Conservation (phyloP, 2,888 invertebrate genomes). For the Hipparchia sbordonii region DNA sequence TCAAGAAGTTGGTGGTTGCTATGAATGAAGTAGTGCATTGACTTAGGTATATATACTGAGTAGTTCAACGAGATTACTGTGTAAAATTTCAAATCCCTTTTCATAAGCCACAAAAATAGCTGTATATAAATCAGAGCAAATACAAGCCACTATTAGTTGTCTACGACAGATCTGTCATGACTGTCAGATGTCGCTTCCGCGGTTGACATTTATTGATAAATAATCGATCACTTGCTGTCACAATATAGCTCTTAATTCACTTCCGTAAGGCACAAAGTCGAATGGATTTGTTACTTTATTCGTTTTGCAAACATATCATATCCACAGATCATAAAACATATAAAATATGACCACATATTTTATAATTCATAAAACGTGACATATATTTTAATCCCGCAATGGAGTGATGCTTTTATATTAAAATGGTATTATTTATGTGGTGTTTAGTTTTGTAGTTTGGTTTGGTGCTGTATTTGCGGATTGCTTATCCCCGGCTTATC, state of each 20-base stretch:
- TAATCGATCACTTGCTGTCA: constrained; percentile 7
- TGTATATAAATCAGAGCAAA: constrained; percentile 12
- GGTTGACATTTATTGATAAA: constrained; percentile 28
- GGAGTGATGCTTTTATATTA: neutral
- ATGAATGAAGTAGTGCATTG: too few relatives aligned
- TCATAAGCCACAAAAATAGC: neutral
- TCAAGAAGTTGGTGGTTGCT: too few relatives aligned
- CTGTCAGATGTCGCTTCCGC: constrained; percentile 25
- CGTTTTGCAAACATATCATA: neutral
- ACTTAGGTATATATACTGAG: too few relatives aligned
- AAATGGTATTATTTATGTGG: constrained; percentile 7
- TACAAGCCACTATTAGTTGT: constrained; percentile 20
- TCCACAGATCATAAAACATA: constrained; percentile 16
- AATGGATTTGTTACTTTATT: neutral
- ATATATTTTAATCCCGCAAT: constrained; percentile 19
- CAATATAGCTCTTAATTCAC: constrained; percentile 12
- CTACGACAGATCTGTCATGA: constrained; percentile 23
- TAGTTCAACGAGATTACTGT: too few relatives aligned
- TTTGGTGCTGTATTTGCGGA: neutral
- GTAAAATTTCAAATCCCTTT: neutral
- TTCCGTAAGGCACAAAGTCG: neutral
- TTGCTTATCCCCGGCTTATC: neutral
- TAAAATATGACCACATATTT: constrained; percentile 24
- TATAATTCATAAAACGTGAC: constrained; percentile 22
- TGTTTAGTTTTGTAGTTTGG: constrained; percentile 12